phyloP scores from a whole-genome alignment of 2,113 vertebrate genomes.

The Callospermophilus lateralis region DNA sequence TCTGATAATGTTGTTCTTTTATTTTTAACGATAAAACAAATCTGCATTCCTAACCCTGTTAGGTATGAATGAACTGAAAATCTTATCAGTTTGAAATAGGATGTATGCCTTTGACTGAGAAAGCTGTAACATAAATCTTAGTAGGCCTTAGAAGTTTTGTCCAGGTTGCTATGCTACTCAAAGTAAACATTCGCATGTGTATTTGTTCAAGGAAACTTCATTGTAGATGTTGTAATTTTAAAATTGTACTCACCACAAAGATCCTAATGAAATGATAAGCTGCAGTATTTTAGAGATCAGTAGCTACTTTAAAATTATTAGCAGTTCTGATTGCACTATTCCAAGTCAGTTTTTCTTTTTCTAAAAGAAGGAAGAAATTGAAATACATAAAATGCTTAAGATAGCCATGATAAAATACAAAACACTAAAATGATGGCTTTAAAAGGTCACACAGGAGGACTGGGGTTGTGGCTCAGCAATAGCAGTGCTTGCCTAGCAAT shows the following conservation, averaged over 20 bases:
- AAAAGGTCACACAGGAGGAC: neutral
- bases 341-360: slow-evolving; percentile 1
- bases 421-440: slow-evolving; percentile 24
- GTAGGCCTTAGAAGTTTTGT: slow-evolving; percentile 78
- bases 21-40: slow-evolving; percentile 67
- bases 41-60: slow-evolving; percentile 43
- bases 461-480: no score
- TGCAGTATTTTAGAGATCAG: slow-evolving; percentile 48
- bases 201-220: slow-evolving; percentile 42
- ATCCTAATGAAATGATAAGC: slow-evolving; percentile 62
- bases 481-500: no score
- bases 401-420: slow-evolving; percentile 16
- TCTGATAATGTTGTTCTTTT: slow-evolving; percentile 56
- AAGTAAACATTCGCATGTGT: slow-evolving; percentile 72
- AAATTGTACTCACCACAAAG: slow-evolving; percentile 67
- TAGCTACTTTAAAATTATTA: slow-evolving; percentile 56
- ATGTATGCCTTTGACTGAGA: slow-evolving; percentile 65
- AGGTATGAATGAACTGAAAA: slow-evolving; percentile 67
- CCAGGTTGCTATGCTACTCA: slow-evolving; percentile 81
- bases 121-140: slow-evolving; percentile 63
- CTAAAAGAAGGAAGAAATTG: neutral
- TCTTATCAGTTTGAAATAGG: slow-evolving; percentile 72
- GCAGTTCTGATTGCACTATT: slow-evolving; percentile 54
- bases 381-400: neutral
- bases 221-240: slow-evolving; percentile 73